Evolutionary conservation across 1,140 invertebrate species (phyloP), one percentile per base, ranked within the genome.

Genomic region (Drosophila sp.): DNA sequence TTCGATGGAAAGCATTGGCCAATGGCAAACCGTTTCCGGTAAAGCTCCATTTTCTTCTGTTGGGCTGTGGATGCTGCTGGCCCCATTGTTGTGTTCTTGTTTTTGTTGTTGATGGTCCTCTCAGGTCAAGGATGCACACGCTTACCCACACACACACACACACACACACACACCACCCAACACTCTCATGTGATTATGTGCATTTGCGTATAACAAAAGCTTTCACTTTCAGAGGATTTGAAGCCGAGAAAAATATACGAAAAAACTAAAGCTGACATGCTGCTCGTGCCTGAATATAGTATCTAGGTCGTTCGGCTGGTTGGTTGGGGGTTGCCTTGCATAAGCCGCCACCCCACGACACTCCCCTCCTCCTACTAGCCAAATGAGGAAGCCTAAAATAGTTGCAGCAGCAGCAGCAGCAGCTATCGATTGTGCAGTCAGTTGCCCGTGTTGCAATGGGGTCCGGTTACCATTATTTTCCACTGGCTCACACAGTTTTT

Each of bases 371-470:
- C 17, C 41, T 35, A 58, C 66, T 63, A 65, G 73, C 73, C 54
- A 86, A 83, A 89, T 84, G 84, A 89, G 84, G 84, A 89, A 89
- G 85, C 84, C 84, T 75, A 89, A 89, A 90, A 89, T 89, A 90
- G 60, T 64, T 38, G 32, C 41, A 55, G 58, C 63, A 60, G 58
- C 61, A 47, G 50, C 76, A 70, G 70, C 64, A 63, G 60, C 76
- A 68, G 75, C 79, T 70, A 76, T 76, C 73, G 73, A 78, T 78
- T 78, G 44, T 50, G 75, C 62, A 78, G 61, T 64, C 61, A 50
- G 44, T 50, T 50, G 44, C 44, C 44, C 23, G 44, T 17, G 17
- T 27, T 50, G 44, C 60, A 61, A 27, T 29, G 78, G 70, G 71
- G 69, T 79, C 75, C 60, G 76, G 75, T 79, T 79, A 72, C 76